Conservation (phyloP, 2,113 vertebrate species). For the Chamaea fasciata region DNA sequence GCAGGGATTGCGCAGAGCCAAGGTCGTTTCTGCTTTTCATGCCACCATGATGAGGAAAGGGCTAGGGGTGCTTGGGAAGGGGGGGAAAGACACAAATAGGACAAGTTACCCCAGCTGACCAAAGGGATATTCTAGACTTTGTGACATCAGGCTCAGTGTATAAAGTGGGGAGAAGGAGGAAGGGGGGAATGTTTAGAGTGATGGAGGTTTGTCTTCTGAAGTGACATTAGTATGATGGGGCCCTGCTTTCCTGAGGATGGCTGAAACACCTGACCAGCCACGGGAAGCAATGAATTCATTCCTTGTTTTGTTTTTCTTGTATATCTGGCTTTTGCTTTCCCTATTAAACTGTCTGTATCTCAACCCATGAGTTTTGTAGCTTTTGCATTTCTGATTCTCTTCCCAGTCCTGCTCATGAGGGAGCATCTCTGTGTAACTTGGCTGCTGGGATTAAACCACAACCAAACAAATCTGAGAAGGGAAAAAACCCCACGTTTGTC, state of each 20-base stretch:
- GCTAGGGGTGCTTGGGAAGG: neutral
- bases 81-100: too few relatives aligned
- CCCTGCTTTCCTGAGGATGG: neutral
- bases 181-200: neutral
- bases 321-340: neutral
- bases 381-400: neutral
- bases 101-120: neutral
- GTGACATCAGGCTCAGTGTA: neutral
- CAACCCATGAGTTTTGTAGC: neutral
- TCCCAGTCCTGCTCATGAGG: neutral
- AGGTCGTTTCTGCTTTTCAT: neutral
- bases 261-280: neutral
- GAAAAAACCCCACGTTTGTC: neutral
- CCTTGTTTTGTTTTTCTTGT: neutral
- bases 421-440: fast-evolving
- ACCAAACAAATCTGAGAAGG: neutral
- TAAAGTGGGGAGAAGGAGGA: neutral
- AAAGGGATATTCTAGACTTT: neutral
- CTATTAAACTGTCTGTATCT: neutral
- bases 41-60: fast-evolving
- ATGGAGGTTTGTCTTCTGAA: neutral
- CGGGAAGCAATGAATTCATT: neutral
- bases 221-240: neutral
- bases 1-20: neutral
- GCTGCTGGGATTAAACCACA: neutral